Evolutionary conservation across 1,140 invertebrate genomes (phyloP).

Genomic region (Eulimnadia texana): DNA sequence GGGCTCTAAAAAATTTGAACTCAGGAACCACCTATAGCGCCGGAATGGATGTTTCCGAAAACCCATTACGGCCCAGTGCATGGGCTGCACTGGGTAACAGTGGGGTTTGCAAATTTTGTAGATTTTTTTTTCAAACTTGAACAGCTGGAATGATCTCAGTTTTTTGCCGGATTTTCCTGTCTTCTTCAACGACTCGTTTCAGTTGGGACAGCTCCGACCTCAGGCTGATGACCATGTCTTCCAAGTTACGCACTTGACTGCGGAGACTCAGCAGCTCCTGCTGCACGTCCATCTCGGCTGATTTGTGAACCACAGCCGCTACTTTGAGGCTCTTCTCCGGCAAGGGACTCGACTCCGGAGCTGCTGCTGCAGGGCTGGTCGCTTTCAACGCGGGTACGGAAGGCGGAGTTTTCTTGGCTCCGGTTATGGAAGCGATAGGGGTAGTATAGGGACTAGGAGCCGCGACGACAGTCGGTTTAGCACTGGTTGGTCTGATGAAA

Average conservation of each 20-base stretch:
- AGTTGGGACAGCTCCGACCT: constrained; percentile 7
- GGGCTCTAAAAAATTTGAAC: too few species aligned
- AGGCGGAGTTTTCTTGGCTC: too few species aligned
- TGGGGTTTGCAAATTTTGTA: too few species aligned
- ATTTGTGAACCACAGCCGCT: not conserved
- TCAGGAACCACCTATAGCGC: too few species aligned
- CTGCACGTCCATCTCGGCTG: not conserved
- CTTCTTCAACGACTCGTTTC: not conserved
- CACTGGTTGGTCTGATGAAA: constrained; percentile 7
- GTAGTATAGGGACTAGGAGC: not conserved
- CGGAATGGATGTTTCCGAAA: too few species aligned
- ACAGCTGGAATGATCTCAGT: not conserved
- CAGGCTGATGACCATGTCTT: constrained; percentile 3
- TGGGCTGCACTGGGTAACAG: too few species aligned
- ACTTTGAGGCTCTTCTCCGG: not conserved
- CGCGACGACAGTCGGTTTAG: not conserved
- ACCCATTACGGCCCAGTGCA: too few species aligned
- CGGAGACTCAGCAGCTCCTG: constrained; percentile 6
- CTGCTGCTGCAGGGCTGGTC: not conserved
- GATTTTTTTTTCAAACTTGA: not conserved
- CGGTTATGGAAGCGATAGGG: too few species aligned
- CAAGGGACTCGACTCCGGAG: not conserved
- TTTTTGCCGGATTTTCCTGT: not conserved
- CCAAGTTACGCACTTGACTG: constrained; percentile 3
- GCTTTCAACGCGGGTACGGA: too few species aligned